Evolutionary conservation across 2,113 vertebrate genomes (phyloP), one percentile per base, ranked within the genome.

Genomic region (Embiotoca jacksoni): DNA sequence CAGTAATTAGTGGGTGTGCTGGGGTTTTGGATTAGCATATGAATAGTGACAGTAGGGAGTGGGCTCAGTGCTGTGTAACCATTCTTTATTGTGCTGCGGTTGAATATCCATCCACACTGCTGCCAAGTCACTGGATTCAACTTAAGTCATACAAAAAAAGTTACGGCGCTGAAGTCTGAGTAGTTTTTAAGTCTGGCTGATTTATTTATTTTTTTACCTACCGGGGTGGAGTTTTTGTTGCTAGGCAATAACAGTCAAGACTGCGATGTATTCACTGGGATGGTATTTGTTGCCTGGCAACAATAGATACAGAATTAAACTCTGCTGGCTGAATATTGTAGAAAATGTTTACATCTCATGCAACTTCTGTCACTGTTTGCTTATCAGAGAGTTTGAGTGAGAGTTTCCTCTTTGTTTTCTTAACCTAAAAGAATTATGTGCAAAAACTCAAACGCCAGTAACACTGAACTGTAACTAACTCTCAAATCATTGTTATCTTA

Each of bases 1-100:
- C 41, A 37, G 83, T 83, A 84, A 89, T 88, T 84, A 74, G 83
- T 61, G 69, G 57, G 69, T 74, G 81, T 78, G 78, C 68, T 64
- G 36, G 32, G 68, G 60, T 44, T 16, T 79, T 11, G 32, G 37
- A 93, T 93, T 93, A 87, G 52, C 91, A 91, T 90, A 64, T 86
- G 86, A 91, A 93, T 86, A 9, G 71, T 81, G 82, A 76, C 78
- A 78, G 83, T 71, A 61, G 74, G 75, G 80, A 88, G 75, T 62
- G 53, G 75, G 78, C 69, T 88, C 87, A 76, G 63, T 13, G 49
- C 70, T 57, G 53, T 76, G 81, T 14, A 7, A n/a, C 36, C 41
- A 62, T 37, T 68, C 49, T 61, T 81, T 61, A 78, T 63, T 88
- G 81, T 68, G 52, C 50, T 49, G 49, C 53, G 53, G 61, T 46